Evolutionary conservation across 2,113 vertebrate genomes (phyloP), one percentile per base, ranked within the genome.

Genomic region (Oxygymnocypris stewartii): DNA sequence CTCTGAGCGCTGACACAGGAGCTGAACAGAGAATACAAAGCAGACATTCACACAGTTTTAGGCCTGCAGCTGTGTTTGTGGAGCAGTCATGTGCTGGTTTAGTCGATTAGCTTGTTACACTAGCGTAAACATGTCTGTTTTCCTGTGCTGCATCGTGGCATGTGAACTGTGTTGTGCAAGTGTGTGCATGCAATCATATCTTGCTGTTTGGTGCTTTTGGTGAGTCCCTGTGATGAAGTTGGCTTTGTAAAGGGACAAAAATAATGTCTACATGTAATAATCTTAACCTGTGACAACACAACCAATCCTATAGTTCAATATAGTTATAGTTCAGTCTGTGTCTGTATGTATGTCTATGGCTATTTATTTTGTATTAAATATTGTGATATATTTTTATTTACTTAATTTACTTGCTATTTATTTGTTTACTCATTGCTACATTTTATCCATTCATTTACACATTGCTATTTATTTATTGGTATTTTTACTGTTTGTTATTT

Each of bases 41-140:
- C 18, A 74, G 37, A 74, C 71, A 44, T n/a, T 74, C 37, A 74
- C 37, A 23, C 23, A 74, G 71, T 20, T 44, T 44, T 74, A 74
- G 37, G 37, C 40, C 71, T 37, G 16, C 67, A 37, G 67, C 67
- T 71, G 31, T 71, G 18, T 20, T 37, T 37, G 9, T 71, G 67
- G 31, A 37, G 67, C 67, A 71, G 71, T 74, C 40, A 44, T 44
- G 71, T 74, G 71, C 20, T 74, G 40, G 31, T 74, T 74, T n/a
- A 74, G 71, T 42, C 37, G 20, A 74, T 42, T 74, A 44, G 10
- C 71, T 74, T 12, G 67, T 71, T 71, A 20, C 16, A 9, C 31
- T 71, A 9, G 16, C 1, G 37, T 73, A 73, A 74, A 42, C 71
- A 42, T 18, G 20, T 40, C 20, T 12, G 20, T 25, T 75, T 75